A percentile compares a stretch with the other conserved stretches of the same genome.
Conservation (phyloP, 2,888 invertebrate species). For the Ernsta delagoae region DNA sequence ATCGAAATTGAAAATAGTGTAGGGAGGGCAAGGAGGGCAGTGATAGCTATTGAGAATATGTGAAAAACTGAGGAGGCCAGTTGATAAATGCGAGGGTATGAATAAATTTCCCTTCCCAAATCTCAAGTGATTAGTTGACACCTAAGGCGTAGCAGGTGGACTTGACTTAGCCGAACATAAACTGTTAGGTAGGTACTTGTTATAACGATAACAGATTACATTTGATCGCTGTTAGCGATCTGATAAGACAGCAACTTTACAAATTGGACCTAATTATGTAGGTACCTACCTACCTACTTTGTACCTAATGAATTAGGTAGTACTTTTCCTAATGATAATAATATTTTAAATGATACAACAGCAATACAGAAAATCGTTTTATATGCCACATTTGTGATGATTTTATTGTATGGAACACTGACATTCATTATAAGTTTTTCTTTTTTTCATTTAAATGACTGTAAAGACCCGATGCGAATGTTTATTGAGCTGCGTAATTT, state of each 20-base stretch:
- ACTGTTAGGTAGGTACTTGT: slow-evolving; percentile 19
- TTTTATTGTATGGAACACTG: no score
- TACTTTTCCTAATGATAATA: no score
- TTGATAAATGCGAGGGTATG: slow-evolving; percentile 80
- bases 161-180: slow-evolving; percentile 35
- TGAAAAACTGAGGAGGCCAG: slow-evolving; percentile 71
- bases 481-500: no score
- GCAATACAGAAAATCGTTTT: no score
- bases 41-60: slow-evolving; percentile 46
- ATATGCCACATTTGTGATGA: no score
- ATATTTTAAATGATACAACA: no score
- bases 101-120: slow-evolving; percentile 77
- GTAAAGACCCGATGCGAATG: no score
- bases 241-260: slow-evolving; percentile 28
- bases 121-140: slow-evolving; percentile 77
- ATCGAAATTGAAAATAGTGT: slow-evolving; percentile 29
- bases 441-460: no score
- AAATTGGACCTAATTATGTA: slow-evolving; percentile 18
- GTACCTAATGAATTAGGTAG: no score
- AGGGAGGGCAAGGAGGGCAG: slow-evolving; percentile 27
- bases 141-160: slow-evolving; percentile 67
- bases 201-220: slow-evolving; percentile 41
- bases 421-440: no score
- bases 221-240: slow-evolving; percentile 35
- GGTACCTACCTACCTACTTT: not conserved